Percentiles rank a stretch among this genome's conserved stretches.
These are phyloP conservation scores for Clarias gariepinus DNA, from an alignment of 2,113 vertebrate species.

Conservation along the genomic window DNA sequence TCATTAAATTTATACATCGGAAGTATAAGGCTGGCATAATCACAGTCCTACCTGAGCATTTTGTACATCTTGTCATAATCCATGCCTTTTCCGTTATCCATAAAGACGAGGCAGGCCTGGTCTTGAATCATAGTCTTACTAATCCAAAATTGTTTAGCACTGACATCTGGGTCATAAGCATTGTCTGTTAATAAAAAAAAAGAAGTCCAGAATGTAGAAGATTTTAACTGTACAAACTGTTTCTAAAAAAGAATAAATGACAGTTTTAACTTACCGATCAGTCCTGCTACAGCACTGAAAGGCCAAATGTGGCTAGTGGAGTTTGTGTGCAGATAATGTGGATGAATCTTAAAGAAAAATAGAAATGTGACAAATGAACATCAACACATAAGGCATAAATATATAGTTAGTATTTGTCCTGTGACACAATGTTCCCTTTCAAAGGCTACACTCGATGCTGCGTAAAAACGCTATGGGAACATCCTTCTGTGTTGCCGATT, in stretches of 20 bases:
- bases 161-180: slow-evolving; percentile 61
- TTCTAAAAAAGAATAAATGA: not conserved
- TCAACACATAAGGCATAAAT: not conserved
- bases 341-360: slow-evolving; percentile 78
- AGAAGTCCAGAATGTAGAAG: not conserved
- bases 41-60: slow-evolving; percentile 87
- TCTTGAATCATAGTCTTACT: slow-evolving; percentile 80
- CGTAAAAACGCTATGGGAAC: no score
- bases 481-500: no score
- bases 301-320: slow-evolving; percentile 97
- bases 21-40: not conserved
- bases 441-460: no score
- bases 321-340: slow-evolving; percentile 91
- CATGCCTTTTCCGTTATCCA: slow-evolving; percentile 91
- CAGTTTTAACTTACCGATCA: slow-evolving; percentile 84
- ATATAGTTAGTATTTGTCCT: no score
- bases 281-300: slow-evolving; percentile 93
- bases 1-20: not conserved
- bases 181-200: slow-evolving; percentile 78
- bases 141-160: slow-evolving; percentile 92
- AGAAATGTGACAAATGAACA: no score
- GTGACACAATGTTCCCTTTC: no score
- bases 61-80: slow-evolving; percentile 82
- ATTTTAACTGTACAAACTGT: not conserved
- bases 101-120: slow-evolving; percentile 83